These are phyloP conservation scores for Salvator merianae DNA, from an alignment of 2,113 vertebrate species.

Conservation along the genomic window DNA sequence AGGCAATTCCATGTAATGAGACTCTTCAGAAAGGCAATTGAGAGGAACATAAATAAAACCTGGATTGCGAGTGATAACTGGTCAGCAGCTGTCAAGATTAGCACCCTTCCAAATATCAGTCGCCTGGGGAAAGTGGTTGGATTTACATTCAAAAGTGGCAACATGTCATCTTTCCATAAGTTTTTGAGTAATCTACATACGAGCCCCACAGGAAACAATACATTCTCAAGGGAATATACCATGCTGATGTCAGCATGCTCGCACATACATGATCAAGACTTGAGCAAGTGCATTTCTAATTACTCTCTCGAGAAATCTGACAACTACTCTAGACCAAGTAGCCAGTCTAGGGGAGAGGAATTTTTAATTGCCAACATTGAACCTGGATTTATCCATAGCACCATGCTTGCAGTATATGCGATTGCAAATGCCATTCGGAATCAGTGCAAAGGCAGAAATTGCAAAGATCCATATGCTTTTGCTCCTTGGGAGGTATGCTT, in stretches of 20 bases:
- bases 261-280: constrained; percentile 59
- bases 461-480: constrained; percentile 72
- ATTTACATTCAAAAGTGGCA: constrained; percentile 84
- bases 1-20: constrained; percentile 76
- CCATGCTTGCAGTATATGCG: constrained; percentile 81
- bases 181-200: constrained; percentile 76
- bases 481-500: constrained; percentile 85
- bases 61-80: constrained; percentile 93
- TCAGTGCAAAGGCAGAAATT: constrained; percentile 76
- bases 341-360: constrained; percentile 62
- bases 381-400: constrained; percentile 72
- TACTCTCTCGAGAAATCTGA: constrained; percentile 46
- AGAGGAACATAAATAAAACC: constrained; percentile 74
- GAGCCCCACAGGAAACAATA: constrained; percentile 64
- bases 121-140: constrained; percentile 83
- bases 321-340: constrained; percentile 32
- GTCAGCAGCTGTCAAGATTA: constrained; percentile 76
- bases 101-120: constrained; percentile 69
- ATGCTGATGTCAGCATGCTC: constrained; percentile 62
- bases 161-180: constrained; percentile 72
- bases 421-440: constrained; percentile 77
- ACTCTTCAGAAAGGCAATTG: constrained; percentile 76
- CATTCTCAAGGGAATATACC: constrained; percentile 76
- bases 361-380: constrained; percentile 72
- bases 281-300: constrained; percentile 73